Evolutionary conservation across 2,888 invertebrate genomes (phyloP), one percentile per base, ranked within the genome.

Genomic region (Pterobdella sp.): DNA sequence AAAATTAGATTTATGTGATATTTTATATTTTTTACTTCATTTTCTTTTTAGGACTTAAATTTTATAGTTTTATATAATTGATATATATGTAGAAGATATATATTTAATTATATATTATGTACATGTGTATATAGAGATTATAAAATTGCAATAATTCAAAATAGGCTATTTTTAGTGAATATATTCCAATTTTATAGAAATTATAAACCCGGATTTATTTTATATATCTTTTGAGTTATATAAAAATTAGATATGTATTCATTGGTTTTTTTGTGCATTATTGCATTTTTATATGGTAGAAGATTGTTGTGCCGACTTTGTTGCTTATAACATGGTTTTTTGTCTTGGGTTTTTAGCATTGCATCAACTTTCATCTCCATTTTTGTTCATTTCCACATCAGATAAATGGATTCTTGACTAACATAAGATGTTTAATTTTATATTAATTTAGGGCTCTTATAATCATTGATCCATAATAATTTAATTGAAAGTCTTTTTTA

Each of bases 81-180:
- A 56, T 56, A 56, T 56, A 56, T 56, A 56, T 42, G 22, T 42
- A 42, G 10, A 42, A 4, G 18, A 56, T 56, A 56, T 56, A 56
- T 56, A 56, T 56, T 18, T 56, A 56, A 56, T 56, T 56, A n/a
- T 56, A 56, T 56, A 56, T n/a, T 14, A 56, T 56, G 60, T 56
- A 56, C 60, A 56, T 56, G 60, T 56, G 60, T 56, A 56, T 56
- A 56, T 56, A 56, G 60, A 56, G 60, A 56, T 56, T 56, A 7
- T 56, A 26, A 56, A 56, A 56, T 56, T 56, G 26, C 18, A 4
- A 22, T 22, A 56, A n/a, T 56, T 22, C n/a, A 56, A 26, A 4
- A 26, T 56, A 56, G 60, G 60, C 60, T 56, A 56, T 56, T 56
- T 42, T 56, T 56, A 26, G 26, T 56, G 26, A 56, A 26, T 22